Evolutionary conservation across 2,113 vertebrate species (phyloP).

Genomic region (Tychaedon coryphoeus): DNA sequence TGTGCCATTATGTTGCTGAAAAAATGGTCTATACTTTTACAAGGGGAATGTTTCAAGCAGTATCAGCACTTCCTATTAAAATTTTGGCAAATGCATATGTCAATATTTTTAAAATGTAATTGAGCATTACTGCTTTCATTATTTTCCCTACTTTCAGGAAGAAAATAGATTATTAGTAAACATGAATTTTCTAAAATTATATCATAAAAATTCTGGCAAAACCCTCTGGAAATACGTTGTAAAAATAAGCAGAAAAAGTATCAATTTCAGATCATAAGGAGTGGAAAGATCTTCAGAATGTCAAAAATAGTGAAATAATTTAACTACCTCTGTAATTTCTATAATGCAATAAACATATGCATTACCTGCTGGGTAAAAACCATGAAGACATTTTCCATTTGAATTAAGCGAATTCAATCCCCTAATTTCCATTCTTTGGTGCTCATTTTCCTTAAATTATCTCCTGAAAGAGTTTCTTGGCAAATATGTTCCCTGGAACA

Average conservation of each 20-base stretch:
- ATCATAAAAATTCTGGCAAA: slow-evolving; percentile 43
- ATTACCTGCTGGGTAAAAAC: slow-evolving; percentile 64
- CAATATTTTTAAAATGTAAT: neutral
- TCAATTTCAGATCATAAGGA: slow-evolving; percentile 53
- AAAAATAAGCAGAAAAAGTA: slow-evolving; percentile 50
- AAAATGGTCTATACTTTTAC: neutral
- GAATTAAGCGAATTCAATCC: slow-evolving; percentile 47
- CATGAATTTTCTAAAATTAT: slow-evolving; percentile 8
- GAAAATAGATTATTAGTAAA: slow-evolving; percentile 41
- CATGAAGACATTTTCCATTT: slow-evolving; percentile 61
- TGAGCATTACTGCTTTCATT: neutral
- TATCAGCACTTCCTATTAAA: slow-evolving; percentile 1
- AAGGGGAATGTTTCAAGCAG: neutral
- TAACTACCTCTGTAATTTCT: slow-evolving; percentile 62
- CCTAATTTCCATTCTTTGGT: slow-evolving; percentile 64
- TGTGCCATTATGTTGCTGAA: slow-evolving; percentile 1
- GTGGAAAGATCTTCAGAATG: slow-evolving; percentile 59
- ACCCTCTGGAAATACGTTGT: neutral
- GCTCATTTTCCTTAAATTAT: slow-evolving; percentile 60
- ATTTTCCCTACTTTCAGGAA: neutral
- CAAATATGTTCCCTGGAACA: slow-evolving; percentile 44
- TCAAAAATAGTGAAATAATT: slow-evolving; percentile 63
- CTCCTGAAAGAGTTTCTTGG: slow-evolving; percentile 60
- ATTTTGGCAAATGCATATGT: neutral
- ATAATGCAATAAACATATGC: slow-evolving; percentile 60